Evolutionary conservation across 1,140 invertebrate species (phyloP), one percentile per base, ranked within the genome.

Genomic region (Ceratitis capitata): DNA sequence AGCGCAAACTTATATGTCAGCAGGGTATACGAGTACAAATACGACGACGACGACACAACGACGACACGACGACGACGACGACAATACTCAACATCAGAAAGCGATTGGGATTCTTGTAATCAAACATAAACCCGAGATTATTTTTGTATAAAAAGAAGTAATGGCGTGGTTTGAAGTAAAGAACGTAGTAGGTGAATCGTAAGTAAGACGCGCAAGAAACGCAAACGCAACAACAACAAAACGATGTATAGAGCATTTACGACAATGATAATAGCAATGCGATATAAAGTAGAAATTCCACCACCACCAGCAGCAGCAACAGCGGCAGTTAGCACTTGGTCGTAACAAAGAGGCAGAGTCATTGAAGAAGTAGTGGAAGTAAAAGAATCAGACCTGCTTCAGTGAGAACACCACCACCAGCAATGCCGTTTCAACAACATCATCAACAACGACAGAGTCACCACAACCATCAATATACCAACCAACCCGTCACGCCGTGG

Each of bases 51-150:
- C n/a, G n/a, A n/a, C n/a, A n/a, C n/a, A n/a, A n/a, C n/a, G n/a
- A n/a, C n/a, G n/a, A n/a, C n/a, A n/a, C n/a, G n/a, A n/a, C n/a
- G n/a, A n/a, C n/a, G n/a, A n/a, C n/a, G n/a, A n/a, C 32, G 14
- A 69, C 3, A 16, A 5, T 39, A 69, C n/a, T 12, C 3, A 42
- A 74, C 16, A 74, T 39, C 16, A 74, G 35, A n/a, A 69, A 42
- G 32, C 19, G 35, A 74, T 74, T 74, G 64, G 32, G 69, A 78
- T 78, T 45, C 19, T 78, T 78, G n/a, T 23, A 78, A 45, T 78
- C 69, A 78, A 78, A 78, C 69, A 78, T 78, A 42, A 78, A 78
- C 42, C 39, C n/a, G 39, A 78, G 69, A 69, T 69, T 69, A 69
- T 61, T 16, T 6, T 16, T 6, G 61, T 39, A 39, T 69, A 35